Evolutionary conservation across 1,140 invertebrate genomes (phyloP).

Genomic region (Globodera ellingtonae): DNA sequence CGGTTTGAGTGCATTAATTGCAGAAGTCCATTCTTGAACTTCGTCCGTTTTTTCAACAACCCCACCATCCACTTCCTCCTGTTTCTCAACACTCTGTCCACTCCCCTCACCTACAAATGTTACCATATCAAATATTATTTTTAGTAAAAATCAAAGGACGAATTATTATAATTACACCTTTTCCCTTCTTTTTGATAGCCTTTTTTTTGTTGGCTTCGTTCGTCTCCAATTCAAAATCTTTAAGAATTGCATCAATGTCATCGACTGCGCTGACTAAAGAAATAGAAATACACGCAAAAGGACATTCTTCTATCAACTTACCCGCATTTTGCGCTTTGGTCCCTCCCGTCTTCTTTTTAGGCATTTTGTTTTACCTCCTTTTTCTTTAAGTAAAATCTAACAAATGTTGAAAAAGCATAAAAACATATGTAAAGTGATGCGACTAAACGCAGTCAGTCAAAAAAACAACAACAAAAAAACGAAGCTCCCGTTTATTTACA

Average conservation of each 20-base stretch:
- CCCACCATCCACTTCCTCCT: conserved; percentile 17
- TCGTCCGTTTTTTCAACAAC: conserved; percentile 17
- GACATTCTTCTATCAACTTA: background rate
- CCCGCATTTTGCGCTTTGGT: background rate
- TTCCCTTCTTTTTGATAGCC: conserved; percentile 43
- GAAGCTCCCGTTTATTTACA: background rate
- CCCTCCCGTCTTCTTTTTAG: background rate
- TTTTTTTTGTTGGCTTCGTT: conserved; percentile 45
- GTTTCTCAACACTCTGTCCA: background rate
- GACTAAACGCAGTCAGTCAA: background rate
- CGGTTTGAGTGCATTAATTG: conserved; percentile 50
- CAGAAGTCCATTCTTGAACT: conserved; percentile 23
- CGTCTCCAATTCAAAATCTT: conserved; percentile 48
- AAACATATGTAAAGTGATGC: background rate
- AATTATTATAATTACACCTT: conserved; percentile 21
- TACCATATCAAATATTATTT: conserved; percentile 25
- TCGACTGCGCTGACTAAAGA: conserved; percentile 39
- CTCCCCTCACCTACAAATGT: too few species aligned
- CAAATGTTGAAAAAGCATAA: background rate
- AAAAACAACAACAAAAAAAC: background rate
- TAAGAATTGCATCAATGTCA: conserved; percentile 46
- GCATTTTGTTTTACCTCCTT: background rate
- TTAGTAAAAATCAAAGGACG: conserved; percentile 4
- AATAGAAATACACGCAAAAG: conserved; percentile 8
- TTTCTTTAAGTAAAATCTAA: background rate